Percentiles rank a stretch among this genome's conserved stretches.
Evolutionary conservation across 2,888 invertebrate species (phyloP).

Genomic region (Merodon equestris): DNA sequence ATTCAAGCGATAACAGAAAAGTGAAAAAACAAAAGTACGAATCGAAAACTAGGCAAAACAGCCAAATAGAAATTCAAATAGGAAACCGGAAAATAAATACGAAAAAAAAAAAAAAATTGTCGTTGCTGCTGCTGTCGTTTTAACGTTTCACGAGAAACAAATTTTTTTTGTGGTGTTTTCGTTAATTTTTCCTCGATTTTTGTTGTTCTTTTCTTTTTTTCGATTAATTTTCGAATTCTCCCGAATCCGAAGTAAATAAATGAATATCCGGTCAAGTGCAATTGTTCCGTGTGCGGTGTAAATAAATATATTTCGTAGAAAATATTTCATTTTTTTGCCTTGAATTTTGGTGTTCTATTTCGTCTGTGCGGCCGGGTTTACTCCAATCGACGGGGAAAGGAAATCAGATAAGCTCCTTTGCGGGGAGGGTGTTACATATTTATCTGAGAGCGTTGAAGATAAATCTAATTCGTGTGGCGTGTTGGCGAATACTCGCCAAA

Average conservation of each 20-base stretch:
- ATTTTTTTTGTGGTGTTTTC: constrained; percentile 23
- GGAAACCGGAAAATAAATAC: too few relatives aligned
- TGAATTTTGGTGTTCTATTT: constrained; percentile 24
- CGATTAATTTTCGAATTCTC: too few relatives aligned
- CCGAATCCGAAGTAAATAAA: too few relatives aligned
- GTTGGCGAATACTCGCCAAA: constrained; percentile 1
- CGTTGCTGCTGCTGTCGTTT: constrained; percentile 24
- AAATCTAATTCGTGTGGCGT: constrained; percentile 31
- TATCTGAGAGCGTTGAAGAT: constrained; percentile 1
- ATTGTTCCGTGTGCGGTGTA: background rate
- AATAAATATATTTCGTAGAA: constrained; percentile 20
- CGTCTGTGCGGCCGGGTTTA: constrained; percentile 11
- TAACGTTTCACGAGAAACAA: constrained; percentile 9
- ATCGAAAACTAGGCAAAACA: too few relatives aligned
- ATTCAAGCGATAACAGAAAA: constrained; percentile 34
- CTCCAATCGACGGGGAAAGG: constrained; percentile 8
- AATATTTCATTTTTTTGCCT: constrained; percentile 14
- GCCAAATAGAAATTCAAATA: too few relatives aligned
- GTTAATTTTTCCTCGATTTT: too few relatives aligned
- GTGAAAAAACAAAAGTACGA: constrained; percentile 23
- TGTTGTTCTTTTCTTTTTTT: too few relatives aligned
- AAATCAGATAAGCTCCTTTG: constrained; percentile 3
- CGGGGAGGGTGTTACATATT: constrained; percentile 14
- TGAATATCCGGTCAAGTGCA: too few relatives aligned
- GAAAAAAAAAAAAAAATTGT: constrained; percentile 4